Evolutionary conservation across 2,888 invertebrate genomes (phyloP).

Genomic region (Macrosoma leucophasiata): DNA sequence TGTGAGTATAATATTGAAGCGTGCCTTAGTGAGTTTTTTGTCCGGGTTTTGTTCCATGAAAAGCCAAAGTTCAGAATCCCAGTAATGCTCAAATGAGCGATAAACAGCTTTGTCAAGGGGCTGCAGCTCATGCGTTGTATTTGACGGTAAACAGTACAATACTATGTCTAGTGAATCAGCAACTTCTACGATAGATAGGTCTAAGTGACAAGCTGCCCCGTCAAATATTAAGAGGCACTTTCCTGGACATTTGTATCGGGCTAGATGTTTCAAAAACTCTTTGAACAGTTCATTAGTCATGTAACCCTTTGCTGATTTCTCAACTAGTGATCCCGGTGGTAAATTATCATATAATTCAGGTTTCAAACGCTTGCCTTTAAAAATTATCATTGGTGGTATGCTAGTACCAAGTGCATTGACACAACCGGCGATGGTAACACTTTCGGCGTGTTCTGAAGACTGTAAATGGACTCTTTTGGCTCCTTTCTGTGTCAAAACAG

Average conservation of each 20-base stretch:
- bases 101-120: conserved; percentile 25
- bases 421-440: conserved; percentile 14
- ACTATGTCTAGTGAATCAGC: conserved; percentile 21
- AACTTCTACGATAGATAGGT: conserved; percentile 21
- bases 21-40: no score
- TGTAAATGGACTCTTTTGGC: conserved; percentile 23
- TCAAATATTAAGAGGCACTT: conserved; percentile 24
- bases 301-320: conserved; percentile 22
- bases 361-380: conserved; percentile 25
- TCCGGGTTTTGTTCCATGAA: no score
- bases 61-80: conserved; percentile 23
- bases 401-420: conserved; percentile 13
- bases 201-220: conserved; percentile 22
- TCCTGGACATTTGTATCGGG: conserved; percentile 21
- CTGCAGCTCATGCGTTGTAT: conserved; percentile 25
- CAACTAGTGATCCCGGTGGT: conserved; percentile 15
- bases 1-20: no score
- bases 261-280: conserved; percentile 23
- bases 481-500: conserved; percentile 20
- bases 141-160: conserved; percentile 24
- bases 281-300: conserved; percentile 23
- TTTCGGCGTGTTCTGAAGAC: conserved; percentile 18
- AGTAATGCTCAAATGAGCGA: conserved; percentile 24
- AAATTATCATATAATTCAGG: conserved; percentile 22
- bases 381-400: conserved; percentile 24